These are phyloP conservation scores for Hypotaenidia philippensis DNA, from an alignment of 2,797 vertebrate genomes.

Conservation along the genomic window DNA sequence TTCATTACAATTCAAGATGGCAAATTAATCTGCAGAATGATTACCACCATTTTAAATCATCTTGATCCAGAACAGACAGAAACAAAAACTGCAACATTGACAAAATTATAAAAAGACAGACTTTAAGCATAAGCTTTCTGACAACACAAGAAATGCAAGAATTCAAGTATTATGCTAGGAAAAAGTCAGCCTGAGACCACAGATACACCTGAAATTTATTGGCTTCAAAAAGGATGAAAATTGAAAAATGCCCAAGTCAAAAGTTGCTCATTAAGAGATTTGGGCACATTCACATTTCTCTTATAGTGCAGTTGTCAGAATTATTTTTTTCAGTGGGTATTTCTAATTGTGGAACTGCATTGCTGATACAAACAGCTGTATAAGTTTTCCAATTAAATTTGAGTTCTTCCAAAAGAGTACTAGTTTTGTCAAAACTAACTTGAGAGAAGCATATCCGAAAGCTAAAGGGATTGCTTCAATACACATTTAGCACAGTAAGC, in stretches of 20 bases:
- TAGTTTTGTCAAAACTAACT: background rate
- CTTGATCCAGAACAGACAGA: background rate
- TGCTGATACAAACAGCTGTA: background rate
- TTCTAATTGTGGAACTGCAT: background rate
- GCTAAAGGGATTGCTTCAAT: background rate
- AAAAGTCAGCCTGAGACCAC: background rate
- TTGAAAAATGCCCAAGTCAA: background rate
- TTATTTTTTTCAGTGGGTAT: background rate
- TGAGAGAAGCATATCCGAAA: background rate
- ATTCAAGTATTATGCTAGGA: background rate
- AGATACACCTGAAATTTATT: background rate
- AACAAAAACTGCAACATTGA: background rate
- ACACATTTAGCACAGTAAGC: background rate
- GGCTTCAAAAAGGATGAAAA: background rate
- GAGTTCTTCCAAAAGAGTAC: background rate
- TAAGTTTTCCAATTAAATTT: background rate
- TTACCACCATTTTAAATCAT: background rate
- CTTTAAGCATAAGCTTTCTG: background rate
- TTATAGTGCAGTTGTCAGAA: background rate
- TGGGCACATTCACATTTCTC: background rate
- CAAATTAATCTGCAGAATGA: background rate
- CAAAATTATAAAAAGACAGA: background rate
- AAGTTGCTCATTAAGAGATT: background rate
- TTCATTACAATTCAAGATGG: background rate
- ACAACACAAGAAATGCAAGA: background rate